Conservation (phyloP, 1,140 invertebrate species). For the Diabrotica virgifera region DNA sequence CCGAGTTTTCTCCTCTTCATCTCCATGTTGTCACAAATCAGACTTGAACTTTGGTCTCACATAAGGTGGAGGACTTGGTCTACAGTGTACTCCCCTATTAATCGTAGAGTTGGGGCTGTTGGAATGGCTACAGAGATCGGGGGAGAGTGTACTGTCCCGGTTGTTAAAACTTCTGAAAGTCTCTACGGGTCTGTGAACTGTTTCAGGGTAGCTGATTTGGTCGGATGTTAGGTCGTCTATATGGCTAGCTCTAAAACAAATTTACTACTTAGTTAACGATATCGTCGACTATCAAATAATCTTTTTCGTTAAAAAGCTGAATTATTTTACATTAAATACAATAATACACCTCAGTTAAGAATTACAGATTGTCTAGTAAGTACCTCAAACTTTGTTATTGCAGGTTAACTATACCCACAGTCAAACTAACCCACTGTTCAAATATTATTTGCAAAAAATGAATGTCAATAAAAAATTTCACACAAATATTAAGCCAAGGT, state of each 20-base stretch:
- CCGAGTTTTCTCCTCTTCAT: conserved; percentile 35
- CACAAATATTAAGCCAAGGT: too few species aligned
- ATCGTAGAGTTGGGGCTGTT: conserved; percentile 41
- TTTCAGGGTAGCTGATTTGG: conserved; percentile 32
- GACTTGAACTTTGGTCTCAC: conserved; percentile 40
- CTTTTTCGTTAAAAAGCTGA: too few species aligned
- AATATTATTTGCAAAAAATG: too few species aligned
- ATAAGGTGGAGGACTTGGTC: conserved; percentile 45
- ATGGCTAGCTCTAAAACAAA: conserved; percentile 28
- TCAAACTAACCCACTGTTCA: too few species aligned
- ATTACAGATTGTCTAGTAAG: too few species aligned
- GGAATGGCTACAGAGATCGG: conserved; percentile 37
- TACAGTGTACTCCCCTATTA: conserved; percentile 40
- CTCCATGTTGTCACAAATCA: conserved; percentile 40
- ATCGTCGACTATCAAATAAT: too few species aligned
- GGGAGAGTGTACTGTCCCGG: conserved; percentile 33
- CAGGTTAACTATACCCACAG: too few species aligned
- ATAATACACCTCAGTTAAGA: too few species aligned
- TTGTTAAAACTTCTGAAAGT: conserved; percentile 30
- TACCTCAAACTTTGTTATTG: too few species aligned
- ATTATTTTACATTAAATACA: too few species aligned
- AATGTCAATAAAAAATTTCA: too few species aligned
- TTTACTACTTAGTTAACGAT: background rate
- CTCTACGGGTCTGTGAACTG: conserved; percentile 24
- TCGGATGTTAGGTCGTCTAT: conserved; percentile 23